Evolutionary conservation across 2,113 vertebrate genomes (phyloP), one percentile per base, ranked within the genome.

Genomic region (Cottus gobio): DNA sequence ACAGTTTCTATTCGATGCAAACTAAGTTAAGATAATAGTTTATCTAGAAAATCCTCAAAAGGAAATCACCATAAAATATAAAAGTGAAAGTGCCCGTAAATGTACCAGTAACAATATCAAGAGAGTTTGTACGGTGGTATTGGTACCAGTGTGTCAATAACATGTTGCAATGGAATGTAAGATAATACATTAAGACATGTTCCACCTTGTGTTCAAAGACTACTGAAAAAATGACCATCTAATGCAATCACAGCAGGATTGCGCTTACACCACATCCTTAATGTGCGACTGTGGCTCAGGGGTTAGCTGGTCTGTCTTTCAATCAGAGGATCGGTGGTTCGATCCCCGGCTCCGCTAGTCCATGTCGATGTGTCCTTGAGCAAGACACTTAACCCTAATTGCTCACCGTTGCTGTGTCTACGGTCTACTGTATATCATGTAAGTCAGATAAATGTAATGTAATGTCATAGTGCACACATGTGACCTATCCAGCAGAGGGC

Each of bases 401-500:
- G n/a, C n/a, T n/a, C n/a, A n/a, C n/a, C n/a, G n/a, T n/a, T n/a
- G n/a, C n/a, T n/a, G n/a, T n/a, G n/a, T n/a, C n/a, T n/a, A n/a
- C n/a, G n/a, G n/a, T n/a, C n/a, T n/a, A n/a, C n/a, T n/a, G n/a
- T n/a, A n/a, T n/a, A n/a, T n/a, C n/a, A n/a, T n/a, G n/a, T n/a
- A n/a, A n/a, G n/a, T n/a, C n/a, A n/a, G n/a, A n/a, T n/a, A n/a
- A n/a, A n/a, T n/a, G n/a, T n/a, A n/a, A n/a, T n/a, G n/a, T 4
- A 28, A 62, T 50, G 15, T 20, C 20, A 34, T 30, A 10, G 9
- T 24, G 3, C 44, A 64, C 39, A 52, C 5, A 24, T 28, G 37
- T 52, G 30, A 58, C 7, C 3, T 52, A 9, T 84, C 91, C 92
- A 89, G 78, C 80, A 91, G 92, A 71, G 80, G 91, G 89, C 39